Evolutionary conservation across 1,140 invertebrate genomes (phyloP).

Genomic region (Zaprionus nigranus): DNA sequence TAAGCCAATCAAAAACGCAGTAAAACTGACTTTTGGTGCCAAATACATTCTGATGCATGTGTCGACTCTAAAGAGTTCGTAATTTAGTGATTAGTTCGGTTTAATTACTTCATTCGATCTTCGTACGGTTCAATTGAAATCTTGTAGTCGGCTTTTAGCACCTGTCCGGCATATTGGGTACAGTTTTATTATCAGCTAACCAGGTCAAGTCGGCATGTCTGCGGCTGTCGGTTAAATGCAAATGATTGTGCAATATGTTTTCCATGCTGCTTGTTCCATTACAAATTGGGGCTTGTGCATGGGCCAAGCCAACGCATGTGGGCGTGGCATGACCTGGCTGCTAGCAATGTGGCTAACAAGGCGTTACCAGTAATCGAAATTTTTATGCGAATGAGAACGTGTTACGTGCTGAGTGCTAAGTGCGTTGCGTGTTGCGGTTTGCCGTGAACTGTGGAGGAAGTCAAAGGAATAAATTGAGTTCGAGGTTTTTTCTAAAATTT

Average conservation of each 20-base stretch:
- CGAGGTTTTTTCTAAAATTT: background rate
- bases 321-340: constrained; percentile 24
- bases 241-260: constrained; percentile 67
- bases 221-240: constrained; percentile 65
- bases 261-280: constrained; percentile 38
- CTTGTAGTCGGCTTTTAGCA: constrained; percentile 44
- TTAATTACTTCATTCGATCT: constrained; percentile 38
- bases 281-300: constrained; percentile 67
- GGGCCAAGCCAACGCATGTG: constrained; percentile 43
- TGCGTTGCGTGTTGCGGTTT: constrained; percentile 22
- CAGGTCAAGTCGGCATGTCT: constrained; percentile 69
- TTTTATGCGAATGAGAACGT: constrained; percentile 8
- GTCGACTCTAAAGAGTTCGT: background rate
- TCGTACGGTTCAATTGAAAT: constrained; percentile 21
- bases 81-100: constrained; percentile 29
- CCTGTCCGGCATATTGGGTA: constrained; percentile 55
- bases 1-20: background rate
- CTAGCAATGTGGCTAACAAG: constrained; percentile 39
- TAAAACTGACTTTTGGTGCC: background rate
- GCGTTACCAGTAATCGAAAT: constrained; percentile 32
- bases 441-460: constrained; percentile 43
- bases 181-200: constrained; percentile 59
- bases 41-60: constrained; percentile 1
- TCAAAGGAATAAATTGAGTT: constrained; percentile 9
- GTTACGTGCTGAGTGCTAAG: constrained; percentile 10